These are phyloP conservation scores for Seira musarum DNA, from an alignment of 2,888 invertebrate genomes.

Conservation along the genomic window DNA sequence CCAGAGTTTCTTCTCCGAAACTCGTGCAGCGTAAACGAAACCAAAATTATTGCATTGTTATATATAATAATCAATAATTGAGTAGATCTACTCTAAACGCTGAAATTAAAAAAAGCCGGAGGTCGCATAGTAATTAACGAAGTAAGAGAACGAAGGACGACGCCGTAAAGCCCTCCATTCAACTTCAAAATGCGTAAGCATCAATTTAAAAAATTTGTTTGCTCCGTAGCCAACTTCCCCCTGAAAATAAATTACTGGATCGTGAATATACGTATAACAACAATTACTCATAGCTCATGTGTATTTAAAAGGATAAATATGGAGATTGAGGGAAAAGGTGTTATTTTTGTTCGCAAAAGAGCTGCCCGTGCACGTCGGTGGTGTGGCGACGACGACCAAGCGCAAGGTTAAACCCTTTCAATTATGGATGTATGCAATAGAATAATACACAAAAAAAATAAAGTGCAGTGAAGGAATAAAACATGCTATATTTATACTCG, in stretches of 20 bases:
- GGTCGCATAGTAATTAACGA: slow-evolving; percentile 8
- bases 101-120: slow-evolving; percentile 36
- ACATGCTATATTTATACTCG: neutral
- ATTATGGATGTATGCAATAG: slow-evolving; percentile 30
- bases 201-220: slow-evolving; percentile 18
- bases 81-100: slow-evolving; percentile 4
- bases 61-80: slow-evolving; percentile 54
- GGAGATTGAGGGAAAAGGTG: slow-evolving; percentile 27
- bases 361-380: slow-evolving; percentile 20
- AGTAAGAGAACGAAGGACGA: neutral
- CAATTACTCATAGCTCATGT: slow-evolving; percentile 9
- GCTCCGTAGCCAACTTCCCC: neutral
- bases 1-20: neutral
- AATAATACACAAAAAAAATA: slow-evolving; percentile 34
- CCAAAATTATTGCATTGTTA: neutral
- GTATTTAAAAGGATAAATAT: neutral
- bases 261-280: neutral
- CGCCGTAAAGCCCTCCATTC: slow-evolving; percentile 8
- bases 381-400: slow-evolving; percentile 37
- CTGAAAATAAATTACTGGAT: neutral
- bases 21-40: neutral
- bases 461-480: slow-evolving; percentile 20
- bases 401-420: slow-evolving; percentile 46
- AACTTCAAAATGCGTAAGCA: slow-evolving; percentile 15
- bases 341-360: slow-evolving; percentile 39